Percentiles rank a stretch among this genome's conserved stretches.
These are phyloP conservation scores for Mus pahari DNA, from an alignment of 2,113 vertebrate genomes.

Conservation along the genomic window DNA sequence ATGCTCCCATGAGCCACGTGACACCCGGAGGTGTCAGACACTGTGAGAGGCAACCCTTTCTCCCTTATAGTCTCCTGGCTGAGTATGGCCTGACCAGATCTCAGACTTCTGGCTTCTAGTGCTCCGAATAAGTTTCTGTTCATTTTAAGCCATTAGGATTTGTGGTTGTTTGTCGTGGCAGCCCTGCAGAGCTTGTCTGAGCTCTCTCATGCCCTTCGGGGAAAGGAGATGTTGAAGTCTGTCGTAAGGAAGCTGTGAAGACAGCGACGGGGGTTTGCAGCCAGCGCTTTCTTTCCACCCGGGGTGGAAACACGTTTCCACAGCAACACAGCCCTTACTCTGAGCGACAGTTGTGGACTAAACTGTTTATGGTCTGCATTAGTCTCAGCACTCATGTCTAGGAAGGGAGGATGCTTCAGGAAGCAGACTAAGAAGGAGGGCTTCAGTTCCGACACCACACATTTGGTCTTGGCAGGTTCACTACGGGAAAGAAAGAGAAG, in stretches of 20 bases:
- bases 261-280: conserved; percentile 44
- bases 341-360: conserved; percentile 80
- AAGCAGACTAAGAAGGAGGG: conserved; percentile 46
- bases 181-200: not conserved
- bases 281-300: conserved; percentile 51
- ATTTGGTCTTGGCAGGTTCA: conserved; percentile 58
- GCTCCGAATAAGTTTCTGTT: not conserved
- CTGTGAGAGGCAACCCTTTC: not conserved
- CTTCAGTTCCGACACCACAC: conserved; percentile 64
- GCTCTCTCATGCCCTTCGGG: not conserved
- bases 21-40: accelerated
- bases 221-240: not conserved
- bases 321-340: conserved; percentile 46
- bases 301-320: conserved; percentile 56
- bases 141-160: not conserved
- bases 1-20: not conserved
- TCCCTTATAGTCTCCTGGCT: not conserved
- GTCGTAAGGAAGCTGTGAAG: not conserved
- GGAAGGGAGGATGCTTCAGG: conserved; percentile 69
- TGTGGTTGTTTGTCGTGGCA: not conserved
- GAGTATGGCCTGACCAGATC: not conserved
- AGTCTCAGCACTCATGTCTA: conserved; percentile 73
- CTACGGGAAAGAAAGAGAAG: conserved; percentile 56
- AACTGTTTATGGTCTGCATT: conserved; percentile 82
- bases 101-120: not conserved